phyloP scores from a whole-genome alignment of 2,888 invertebrate species.

The Germaria angustata region DNA sequence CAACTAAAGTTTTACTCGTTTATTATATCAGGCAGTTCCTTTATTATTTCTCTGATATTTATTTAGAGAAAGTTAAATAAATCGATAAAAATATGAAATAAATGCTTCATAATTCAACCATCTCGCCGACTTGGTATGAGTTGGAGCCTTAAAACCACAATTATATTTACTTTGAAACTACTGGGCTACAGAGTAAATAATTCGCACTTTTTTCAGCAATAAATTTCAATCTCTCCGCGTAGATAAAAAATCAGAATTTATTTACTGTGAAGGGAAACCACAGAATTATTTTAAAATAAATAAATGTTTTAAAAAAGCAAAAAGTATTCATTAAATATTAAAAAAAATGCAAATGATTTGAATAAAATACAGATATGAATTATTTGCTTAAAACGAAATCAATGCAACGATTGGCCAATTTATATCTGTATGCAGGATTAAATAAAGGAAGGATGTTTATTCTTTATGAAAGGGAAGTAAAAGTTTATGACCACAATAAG shows the following conservation, averaged over 20 bases:
- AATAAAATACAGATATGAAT: constrained; percentile 43
- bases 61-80: constrained; percentile 35
- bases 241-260: constrained; percentile 17
- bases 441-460: neutral
- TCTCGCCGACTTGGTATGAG: neutral
- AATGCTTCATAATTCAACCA: neutral
- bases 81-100: neutral
- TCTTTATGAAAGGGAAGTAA: neutral
- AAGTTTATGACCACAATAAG: neutral
- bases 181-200: constrained; percentile 18
- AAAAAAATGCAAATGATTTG: constrained; percentile 38
- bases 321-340: constrained; percentile 53
- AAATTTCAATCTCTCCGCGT: neutral
- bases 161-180: constrained; percentile 37
- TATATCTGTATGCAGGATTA: neutral
- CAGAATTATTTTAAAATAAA: constrained; percentile 56
- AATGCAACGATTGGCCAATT: constrained; percentile 28
- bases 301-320: constrained; percentile 27
- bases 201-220: neutral
- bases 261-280: constrained; percentile 45
- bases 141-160: constrained; percentile 32
- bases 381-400: constrained; percentile 28
- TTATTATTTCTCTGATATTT: neutral
- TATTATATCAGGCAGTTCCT: neutral
- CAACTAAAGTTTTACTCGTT: neutral